Evolutionary conservation across 2,888 invertebrate genomes (phyloP).

Genomic region (Cataglyphis albicans): DNA sequence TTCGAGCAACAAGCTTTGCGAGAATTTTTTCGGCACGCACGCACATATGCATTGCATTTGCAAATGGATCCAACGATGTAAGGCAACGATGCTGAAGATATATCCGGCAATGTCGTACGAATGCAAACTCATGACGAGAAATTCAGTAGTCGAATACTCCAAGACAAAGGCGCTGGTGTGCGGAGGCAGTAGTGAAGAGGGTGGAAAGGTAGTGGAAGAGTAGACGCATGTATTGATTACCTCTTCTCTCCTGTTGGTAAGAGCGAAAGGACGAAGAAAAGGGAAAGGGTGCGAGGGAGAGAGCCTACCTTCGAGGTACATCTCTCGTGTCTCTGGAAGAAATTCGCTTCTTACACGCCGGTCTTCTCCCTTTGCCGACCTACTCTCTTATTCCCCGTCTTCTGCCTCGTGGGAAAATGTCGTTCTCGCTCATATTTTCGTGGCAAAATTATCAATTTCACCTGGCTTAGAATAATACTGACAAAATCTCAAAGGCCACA

Average conservation of each 20-base stretch:
- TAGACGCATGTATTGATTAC: conserved; percentile 81
- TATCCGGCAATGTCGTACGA: not conserved
- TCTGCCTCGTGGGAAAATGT: not conserved
- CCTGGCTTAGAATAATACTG: conserved; percentile 52
- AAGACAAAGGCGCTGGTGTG: conserved; percentile 53
- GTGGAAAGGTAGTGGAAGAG: conserved; percentile 76
- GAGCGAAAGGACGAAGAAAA: conserved; percentile 36
- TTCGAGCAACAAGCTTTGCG: not conserved
- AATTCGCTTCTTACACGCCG: conserved; percentile 38
- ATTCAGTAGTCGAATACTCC: conserved; percentile 10
- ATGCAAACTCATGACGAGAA: conserved; percentile 20
- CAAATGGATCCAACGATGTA: conserved; percentile 10
- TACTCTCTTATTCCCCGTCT: conserved; percentile 24
- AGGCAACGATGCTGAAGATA: conserved; percentile 20
- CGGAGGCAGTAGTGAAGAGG: conserved; percentile 58
- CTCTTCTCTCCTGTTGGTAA: conserved; percentile 70
- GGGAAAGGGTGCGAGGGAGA: conserved; percentile 14
- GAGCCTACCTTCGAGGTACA: conserved; percentile 38
- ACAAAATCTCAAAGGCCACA: conserved; percentile 59
- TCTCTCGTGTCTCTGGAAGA: conserved; percentile 38
- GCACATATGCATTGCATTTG: not conserved
- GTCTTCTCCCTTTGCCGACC: not conserved
- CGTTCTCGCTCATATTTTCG: conserved; percentile 60
- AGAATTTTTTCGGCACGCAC: not conserved
- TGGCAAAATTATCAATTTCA: conserved; percentile 72